These are phyloP conservation scores for Hemistola chrysoprasaria DNA, from an alignment of 2,888 invertebrate genomes.

Conservation along the genomic window DNA sequence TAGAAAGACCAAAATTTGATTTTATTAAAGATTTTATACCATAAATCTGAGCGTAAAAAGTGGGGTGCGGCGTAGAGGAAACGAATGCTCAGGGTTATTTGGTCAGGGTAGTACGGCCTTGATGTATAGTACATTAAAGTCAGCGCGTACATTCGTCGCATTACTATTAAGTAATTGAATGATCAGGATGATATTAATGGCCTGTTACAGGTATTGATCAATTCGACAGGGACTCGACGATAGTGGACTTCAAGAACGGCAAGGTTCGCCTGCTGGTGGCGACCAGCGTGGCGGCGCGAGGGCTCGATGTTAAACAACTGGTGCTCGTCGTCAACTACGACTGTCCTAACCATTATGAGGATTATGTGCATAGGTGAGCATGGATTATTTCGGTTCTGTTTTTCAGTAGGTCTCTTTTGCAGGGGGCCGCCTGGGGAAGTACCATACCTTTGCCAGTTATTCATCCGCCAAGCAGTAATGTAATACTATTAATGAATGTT, in stretches of 20 bases:
- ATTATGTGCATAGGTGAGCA: slow-evolving; percentile 95
- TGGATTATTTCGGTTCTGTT: background rate
- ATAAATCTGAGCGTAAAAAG: no score
- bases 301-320: slow-evolving; percentile 98
- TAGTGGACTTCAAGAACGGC: slow-evolving; percentile 98
- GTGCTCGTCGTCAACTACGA: slow-evolving; percentile 99
- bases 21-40: no score
- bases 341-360: slow-evolving; percentile 99
- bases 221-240: slow-evolving; percentile 98
- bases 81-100: no score
- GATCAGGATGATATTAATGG: slow-evolving; percentile 60
- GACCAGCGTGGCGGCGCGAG: slow-evolving; percentile 98
- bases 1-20: no score
- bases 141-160: slow-evolving; percentile 37
- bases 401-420: no score
- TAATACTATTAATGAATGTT: no score
- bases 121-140: slow-evolving; percentile 4
- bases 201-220: slow-evolving; percentile 94
- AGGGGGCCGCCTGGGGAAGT: no score
- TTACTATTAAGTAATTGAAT: slow-evolving; percentile 28
- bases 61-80: no score
- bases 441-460: no score
- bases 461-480: no score
- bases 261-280: slow-evolving; percentile 96
- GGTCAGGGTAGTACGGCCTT: no score